Conservation (phyloP, 2,797 vertebrate species). For the Galaxias olidus region DNA sequence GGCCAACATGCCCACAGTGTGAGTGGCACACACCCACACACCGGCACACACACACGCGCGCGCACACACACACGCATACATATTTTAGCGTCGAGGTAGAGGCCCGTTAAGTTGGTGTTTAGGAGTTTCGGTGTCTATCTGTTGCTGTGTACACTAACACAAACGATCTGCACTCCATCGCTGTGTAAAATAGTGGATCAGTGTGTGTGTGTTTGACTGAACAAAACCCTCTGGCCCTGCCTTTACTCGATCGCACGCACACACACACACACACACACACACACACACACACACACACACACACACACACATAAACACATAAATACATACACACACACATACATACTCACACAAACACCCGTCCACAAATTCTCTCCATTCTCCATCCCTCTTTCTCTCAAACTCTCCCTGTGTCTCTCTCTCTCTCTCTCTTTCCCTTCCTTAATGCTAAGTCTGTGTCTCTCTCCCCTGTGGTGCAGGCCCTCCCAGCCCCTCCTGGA, state of each 20-base stretch:
- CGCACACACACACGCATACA: neutral
- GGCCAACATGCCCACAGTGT: constrained; percentile 97
- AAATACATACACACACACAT: constrained; percentile 16
- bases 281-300: constrained; percentile 2
- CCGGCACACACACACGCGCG: neutral
- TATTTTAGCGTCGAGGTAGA: neutral
- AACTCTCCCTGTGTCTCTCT: neutral
- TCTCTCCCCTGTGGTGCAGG: constrained; percentile 68
- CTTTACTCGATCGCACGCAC: constrained; percentile 11
- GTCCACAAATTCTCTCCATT: constrained; percentile 9
- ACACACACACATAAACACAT: constrained; percentile 3
- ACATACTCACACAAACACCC: neutral
- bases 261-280: constrained; percentile 32
- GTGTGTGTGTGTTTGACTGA: too few species aligned
- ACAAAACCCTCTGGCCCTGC: neutral
- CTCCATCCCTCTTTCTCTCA: neutral
- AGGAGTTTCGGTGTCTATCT: too few species aligned
- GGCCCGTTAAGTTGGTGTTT: too few species aligned
- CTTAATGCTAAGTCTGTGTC: neutral
- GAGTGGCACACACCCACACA: constrained; percentile 63
- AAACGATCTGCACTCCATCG: too few species aligned
- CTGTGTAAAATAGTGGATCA: neutral
- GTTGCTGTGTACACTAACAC: neutral
- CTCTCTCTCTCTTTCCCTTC: constrained; percentile 9
- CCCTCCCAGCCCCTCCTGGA: constrained; percentile 98